phyloP scores from a whole-genome alignment of 2,113 vertebrate genomes.

The Nothobranchius furzeri region DNA sequence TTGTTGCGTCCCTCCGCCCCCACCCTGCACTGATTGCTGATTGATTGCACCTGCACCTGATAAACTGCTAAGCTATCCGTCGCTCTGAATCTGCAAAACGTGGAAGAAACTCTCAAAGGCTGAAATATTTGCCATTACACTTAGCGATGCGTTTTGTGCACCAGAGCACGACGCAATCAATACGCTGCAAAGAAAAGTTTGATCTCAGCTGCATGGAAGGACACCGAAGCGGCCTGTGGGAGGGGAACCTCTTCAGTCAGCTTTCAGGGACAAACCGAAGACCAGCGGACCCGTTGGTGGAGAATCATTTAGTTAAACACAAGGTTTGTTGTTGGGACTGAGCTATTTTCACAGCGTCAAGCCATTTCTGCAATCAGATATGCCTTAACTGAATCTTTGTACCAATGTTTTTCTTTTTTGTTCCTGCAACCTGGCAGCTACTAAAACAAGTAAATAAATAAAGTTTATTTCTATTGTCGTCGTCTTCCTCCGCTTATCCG shows the following conservation, averaged over 20 bases:
- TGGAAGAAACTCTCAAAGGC: neutral
- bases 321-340: slow-evolving; percentile 1
- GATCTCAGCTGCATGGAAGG: neutral
- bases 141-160: slow-evolving; percentile 7
- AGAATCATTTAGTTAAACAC: slow-evolving; percentile 7
- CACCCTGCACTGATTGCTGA: slow-evolving; percentile 1
- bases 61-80: slow-evolving; percentile 10
- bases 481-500: no score
- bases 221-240: slow-evolving; percentile 11
- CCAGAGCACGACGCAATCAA: slow-evolving; percentile 1
- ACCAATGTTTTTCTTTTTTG: neutral
- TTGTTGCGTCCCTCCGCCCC: neutral
- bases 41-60: slow-evolving; percentile 13
- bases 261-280: slow-evolving; percentile 10
- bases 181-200: slow-evolving; percentile 2
- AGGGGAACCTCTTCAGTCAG: slow-evolving; percentile 4
- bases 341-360: slow-evolving; percentile 1
- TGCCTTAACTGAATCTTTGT: neutral
- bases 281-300: neutral
- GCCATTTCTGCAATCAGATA: neutral
- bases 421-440: neutral
- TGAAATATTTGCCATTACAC: slow-evolving; percentile 4
- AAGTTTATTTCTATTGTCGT: no score
- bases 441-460: neutral
- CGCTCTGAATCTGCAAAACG: slow-evolving; percentile 6